Evolutionary conservation across 1,140 invertebrate genomes (phyloP).

Genomic region (Notospermus geniculatus): DNA sequence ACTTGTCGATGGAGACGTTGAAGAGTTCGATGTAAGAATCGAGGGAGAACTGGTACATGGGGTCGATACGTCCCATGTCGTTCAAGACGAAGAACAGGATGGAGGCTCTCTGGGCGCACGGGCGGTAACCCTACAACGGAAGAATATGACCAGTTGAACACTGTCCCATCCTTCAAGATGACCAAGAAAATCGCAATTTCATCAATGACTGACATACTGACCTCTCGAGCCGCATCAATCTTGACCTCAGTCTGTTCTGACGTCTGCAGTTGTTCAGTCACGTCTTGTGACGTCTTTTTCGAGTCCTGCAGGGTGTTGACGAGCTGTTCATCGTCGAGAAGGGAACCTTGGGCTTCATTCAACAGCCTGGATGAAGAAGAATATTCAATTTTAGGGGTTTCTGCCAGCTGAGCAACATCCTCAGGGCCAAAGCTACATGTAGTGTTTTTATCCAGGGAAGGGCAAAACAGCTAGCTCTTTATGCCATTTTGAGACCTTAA

Average conservation of each 20-base stretch:
- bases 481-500: no score
- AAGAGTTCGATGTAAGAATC: constrained; percentile 69
- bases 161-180: no score
- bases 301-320: constrained; percentile 58
- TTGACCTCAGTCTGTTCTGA: constrained; percentile 78
- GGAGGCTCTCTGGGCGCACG: constrained; percentile 55
- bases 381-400: no score
- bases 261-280: constrained; percentile 61
- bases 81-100: constrained; percentile 59
- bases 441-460: no score
- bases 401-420: no score
- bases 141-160: no score
- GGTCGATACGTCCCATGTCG: constrained; percentile 57
- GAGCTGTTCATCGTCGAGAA: constrained; percentile 58
- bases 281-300: constrained; percentile 57
- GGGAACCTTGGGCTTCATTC: constrained; percentile 64
- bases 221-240: constrained; percentile 76
- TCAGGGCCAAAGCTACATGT: no score
- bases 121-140: constrained; percentile 55
- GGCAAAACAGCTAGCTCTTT: no score
- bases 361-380: constrained; percentile 56
- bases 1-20: constrained; percentile 75
- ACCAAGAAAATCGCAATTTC: no score
- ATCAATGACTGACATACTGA: no score
- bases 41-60: constrained; percentile 60